Percentiles rank a stretch among this genome's conserved stretches.
These are phyloP conservation scores for Sitobion miscanthi DNA, from an alignment of 1,140 invertebrate species.

Conservation along the genomic window DNA sequence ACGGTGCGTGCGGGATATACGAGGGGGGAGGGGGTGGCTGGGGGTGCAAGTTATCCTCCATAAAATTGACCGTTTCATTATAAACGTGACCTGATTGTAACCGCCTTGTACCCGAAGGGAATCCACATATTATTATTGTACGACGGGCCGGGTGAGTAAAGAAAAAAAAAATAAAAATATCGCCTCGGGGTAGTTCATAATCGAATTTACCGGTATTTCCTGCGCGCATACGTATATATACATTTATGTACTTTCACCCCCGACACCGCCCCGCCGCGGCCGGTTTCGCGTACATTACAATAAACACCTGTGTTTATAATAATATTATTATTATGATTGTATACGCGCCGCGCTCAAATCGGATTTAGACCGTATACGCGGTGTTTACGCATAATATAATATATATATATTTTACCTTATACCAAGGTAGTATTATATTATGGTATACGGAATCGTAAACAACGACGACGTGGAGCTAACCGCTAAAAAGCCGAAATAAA, in stretches of 20 bases:
- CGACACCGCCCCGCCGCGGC: background rate
- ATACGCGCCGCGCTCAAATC: background rate
- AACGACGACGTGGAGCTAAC: background rate
- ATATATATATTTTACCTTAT: no score
- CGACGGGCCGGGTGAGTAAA: background rate
- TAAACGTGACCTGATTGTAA: slow-evolving; percentile 55
- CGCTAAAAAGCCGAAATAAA: background rate
- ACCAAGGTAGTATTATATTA: background rate
- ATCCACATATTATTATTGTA: background rate
- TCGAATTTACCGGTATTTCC: slow-evolving; percentile 34
- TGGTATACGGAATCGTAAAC: background rate
- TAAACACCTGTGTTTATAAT: slow-evolving; percentile 29
- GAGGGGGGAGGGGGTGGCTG: no score
- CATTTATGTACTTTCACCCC: background rate
- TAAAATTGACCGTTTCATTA: slow-evolving; percentile 57
- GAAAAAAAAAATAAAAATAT: slow-evolving; percentile 36
- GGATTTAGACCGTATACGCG: background rate
- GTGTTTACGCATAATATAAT: background rate
- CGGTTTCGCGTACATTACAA: background rate
- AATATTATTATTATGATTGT: background rate
- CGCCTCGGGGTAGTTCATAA: slow-evolving; percentile 30
- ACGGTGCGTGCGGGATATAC: background rate
- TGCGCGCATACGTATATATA: background rate
- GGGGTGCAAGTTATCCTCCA: slow-evolving; percentile 35
- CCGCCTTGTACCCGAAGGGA: slow-evolving; percentile 49